Evolutionary conservation across 1,140 invertebrate species (phyloP), one percentile per base, ranked within the genome.

Genomic region (Cherax destructor): DNA sequence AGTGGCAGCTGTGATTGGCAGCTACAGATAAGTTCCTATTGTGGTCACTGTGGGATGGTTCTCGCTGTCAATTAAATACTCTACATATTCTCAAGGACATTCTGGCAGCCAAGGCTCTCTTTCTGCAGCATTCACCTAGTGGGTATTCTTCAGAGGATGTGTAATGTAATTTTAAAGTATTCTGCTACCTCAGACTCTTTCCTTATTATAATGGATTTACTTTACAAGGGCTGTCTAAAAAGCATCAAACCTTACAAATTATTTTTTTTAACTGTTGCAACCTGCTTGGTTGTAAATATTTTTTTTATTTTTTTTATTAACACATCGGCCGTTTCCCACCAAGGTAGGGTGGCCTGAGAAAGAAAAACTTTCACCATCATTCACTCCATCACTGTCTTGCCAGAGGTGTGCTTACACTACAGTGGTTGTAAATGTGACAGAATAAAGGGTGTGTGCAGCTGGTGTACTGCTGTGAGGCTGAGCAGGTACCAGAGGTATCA

Each of bases 101-200:
- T 84, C 81, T 78, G 81, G 80, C 80, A 84, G 74, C 80, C 88
- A 78, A 84, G 81, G 52, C 78, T 81, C 80, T 61, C 65, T 77
- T 77, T 80, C 87, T 84, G 81, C 80, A 84, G 88, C 88, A 90
- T 81, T 83, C 88, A 65, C 74, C 80, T 50, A 41, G 50, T 83
- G 65, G 65, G 61, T 78, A 88, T 49, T 74, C 69, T 80, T 88
- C 87, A 88, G 87, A 78, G 87, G 78, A 88, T 88, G 87, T 88
- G 87, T 88, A 88, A 88, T 83, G 87, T 88, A 88, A 83, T 88
- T 80, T 88, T 90, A 90, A 90, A 90, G 52, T 83, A 84, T 90
- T 77, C 81, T 78, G 76, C 88, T 90, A 90, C 88, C 88, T 90
- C 88, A 90, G 47, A 89, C 74, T 90, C n/a, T 84, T 65, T 90